Base-by-base conservation (phyloP, 1,140 invertebrate species). In the Teleogryllus occipitalis region DNA sequence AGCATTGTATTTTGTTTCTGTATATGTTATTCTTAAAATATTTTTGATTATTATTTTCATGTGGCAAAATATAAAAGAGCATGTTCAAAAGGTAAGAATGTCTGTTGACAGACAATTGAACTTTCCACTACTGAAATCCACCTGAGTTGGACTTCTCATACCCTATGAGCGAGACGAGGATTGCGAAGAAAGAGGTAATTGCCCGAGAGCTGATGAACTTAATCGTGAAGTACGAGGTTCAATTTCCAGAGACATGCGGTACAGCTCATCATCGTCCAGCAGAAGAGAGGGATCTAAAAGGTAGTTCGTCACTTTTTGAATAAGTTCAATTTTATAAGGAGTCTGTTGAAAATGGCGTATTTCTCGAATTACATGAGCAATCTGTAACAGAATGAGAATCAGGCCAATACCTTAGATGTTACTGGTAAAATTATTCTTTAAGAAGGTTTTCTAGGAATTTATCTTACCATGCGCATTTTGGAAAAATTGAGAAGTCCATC, bases 401-500 rank as follows among this genome's bases (percentile, higher is more conserved):
- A 39, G 27, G 27, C 1, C 27, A 39, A 39, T 2, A 39, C 27
- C 27, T 39, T 39, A 39, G n/a, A 39, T 39, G 1, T 73, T 3
- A 73, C 1, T 18, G 72, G 72, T 73, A 73, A 73, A 18, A 73
- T 73, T 5, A 73, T 73, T 73, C 21, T 5, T 39, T 39, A 73
- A 21, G 73, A 15, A 21, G 73, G 10, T 3, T 21, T 21, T 21
- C 7, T 10, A 7, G 15, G 77, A 78, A 78, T 46, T 75, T 78
- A 78, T 39, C 77, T 78, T 88, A 97, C 96, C 96, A 97, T 97
- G 89, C 96, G 89, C 95, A 98, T 97, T 88, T 98, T 98, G 2
- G 96, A 97, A 87, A 97, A 98, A 85, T 98, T 98, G 27, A 98
- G 89, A n/a, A 98, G 88, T 77, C 93, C 92, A 80, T 97, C 95